phyloP scores from a whole-genome alignment of 2,888 invertebrate genomes.

The Diabrotica balteata region DNA sequence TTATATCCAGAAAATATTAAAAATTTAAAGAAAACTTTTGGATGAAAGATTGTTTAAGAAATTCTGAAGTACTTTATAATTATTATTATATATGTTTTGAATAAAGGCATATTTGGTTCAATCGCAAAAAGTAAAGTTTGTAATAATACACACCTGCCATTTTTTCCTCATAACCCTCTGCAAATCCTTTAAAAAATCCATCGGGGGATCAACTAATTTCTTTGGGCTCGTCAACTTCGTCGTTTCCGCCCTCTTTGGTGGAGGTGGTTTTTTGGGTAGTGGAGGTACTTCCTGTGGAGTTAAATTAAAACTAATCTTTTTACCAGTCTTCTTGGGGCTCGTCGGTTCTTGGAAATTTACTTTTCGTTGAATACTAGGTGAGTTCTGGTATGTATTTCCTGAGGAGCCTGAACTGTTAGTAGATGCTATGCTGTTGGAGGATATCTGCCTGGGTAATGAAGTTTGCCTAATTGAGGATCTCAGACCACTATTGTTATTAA shows the following conservation, averaged over 20 bases:
- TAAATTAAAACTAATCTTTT: conserved; percentile 73
- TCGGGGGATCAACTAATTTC: conserved; percentile 78
- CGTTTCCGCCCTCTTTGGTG: conserved; percentile 79
- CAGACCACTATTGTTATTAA: conserved; percentile 51
- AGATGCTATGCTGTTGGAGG: conserved; percentile 65
- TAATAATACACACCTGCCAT: conserved; percentile 62
- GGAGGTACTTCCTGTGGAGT: conserved; percentile 65
- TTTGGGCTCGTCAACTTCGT: conserved; percentile 79
- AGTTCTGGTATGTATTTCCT: conserved; percentile 60
- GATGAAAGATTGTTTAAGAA: too few relatives aligned
- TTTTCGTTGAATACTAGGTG: conserved; percentile 65
- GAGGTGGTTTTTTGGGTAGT: conserved; percentile 73
- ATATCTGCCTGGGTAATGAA: conserved; percentile 65
- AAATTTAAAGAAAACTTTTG: neutral
- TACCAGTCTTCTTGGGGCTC: conserved; percentile 64
- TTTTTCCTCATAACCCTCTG: conserved; percentile 93
- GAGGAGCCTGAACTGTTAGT: conserved; percentile 61
- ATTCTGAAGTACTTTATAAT: too few relatives aligned
- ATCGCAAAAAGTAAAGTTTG: too few relatives aligned
- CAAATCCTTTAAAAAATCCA: conserved; percentile 85
- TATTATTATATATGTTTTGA: too few relatives aligned
- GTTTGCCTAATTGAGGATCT: conserved; percentile 56
- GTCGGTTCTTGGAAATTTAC: conserved; percentile 71
- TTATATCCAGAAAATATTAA: too few relatives aligned
- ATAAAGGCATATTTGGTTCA: too few relatives aligned